These are phyloP conservation scores for Calidris pugnax DNA, from an alignment of 2,113 vertebrate genomes.

Conservation along the genomic window DNA sequence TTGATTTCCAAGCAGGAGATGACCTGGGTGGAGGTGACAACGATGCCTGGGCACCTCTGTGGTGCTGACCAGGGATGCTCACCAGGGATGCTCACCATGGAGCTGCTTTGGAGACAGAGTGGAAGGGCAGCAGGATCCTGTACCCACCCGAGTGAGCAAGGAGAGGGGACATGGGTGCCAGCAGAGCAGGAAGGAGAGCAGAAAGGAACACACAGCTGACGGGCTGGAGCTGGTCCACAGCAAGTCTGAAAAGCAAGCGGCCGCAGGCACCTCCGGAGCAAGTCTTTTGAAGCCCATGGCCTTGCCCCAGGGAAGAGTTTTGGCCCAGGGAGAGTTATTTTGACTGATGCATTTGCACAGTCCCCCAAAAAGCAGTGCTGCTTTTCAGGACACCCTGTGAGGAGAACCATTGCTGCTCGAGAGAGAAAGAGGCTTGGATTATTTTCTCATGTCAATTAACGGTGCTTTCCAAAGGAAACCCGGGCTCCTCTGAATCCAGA, in stretches of 20 bases:
- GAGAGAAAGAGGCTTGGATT: conserved; percentile 40
- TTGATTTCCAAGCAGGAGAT: neutral
- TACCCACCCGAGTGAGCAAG: accelerated
- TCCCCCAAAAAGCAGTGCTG: neutral
- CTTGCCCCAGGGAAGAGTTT: conserved; percentile 1
- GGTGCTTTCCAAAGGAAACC: conserved; percentile 36
- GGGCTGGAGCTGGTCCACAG: neutral
- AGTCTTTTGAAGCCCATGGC: neutral
- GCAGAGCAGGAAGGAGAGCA: neutral
- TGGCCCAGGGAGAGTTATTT: neutral
- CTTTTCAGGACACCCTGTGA: conserved; percentile 2
- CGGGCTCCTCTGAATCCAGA: conserved; percentile 4
- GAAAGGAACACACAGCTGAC: neutral
- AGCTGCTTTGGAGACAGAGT: neutral
- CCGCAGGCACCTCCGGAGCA: neutral
- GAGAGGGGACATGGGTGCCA: neutral
- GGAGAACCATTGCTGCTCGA: conserved; percentile 3
- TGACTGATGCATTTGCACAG: neutral
- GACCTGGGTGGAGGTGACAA: neutral
- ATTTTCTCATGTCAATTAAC: conserved; percentile 66
- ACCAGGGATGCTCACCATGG: accelerated
- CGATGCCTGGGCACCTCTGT: accelerated
- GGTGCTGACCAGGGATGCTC: neutral
- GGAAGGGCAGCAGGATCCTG: neutral
- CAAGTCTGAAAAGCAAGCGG: neutral